Percentiles rank a stretch among this genome's conserved stretches.
phyloP scores from a whole-genome alignment of 1,140 invertebrate species.

The Lepidurus apus region DNA sequence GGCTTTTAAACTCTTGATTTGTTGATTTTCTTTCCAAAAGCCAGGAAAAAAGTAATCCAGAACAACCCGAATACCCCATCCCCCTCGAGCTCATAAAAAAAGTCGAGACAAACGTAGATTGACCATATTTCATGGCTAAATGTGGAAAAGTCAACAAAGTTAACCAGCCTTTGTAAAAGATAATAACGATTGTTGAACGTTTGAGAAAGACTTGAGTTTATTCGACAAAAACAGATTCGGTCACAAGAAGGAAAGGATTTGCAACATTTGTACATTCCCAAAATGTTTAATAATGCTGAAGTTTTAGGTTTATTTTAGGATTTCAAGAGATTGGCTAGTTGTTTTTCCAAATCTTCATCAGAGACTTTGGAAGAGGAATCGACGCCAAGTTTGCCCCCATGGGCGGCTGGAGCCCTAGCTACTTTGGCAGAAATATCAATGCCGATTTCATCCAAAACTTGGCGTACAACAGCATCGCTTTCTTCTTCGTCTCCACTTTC shows the following conservation, averaged over 20 bases:
- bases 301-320: slow-evolving; percentile 26
- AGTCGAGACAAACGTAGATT: slow-evolving; percentile 1
- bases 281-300: too few species aligned
- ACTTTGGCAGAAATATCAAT: slow-evolving; percentile 89
- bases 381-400: slow-evolving; percentile 31
- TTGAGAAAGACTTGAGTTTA: not conserved
- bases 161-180: slow-evolving; percentile 15
- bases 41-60: not conserved
- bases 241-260: not conserved
- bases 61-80: not conserved
- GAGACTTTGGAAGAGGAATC: slow-evolving; percentile 33
- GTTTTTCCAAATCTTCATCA: slow-evolving; percentile 37
- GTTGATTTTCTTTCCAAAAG: not conserved
- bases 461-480: slow-evolving; percentile 72
- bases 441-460: slow-evolving; percentile 91
- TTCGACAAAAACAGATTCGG: not conserved
- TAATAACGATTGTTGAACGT: slow-evolving; percentile 22
- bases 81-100: not conserved
- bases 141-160: slow-evolving; percentile 18
- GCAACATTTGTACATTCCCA: too few species aligned
- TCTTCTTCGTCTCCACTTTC: slow-evolving; percentile 88
- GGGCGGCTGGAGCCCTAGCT: slow-evolving; percentile 35
- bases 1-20: too few species aligned
- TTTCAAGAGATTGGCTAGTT: slow-evolving; percentile 37
- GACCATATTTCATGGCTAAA: slow-evolving; percentile 19